Percentiles rank a stretch among this genome's conserved stretches.
Evolutionary conservation across 2,888 invertebrate species (phyloP).

Genomic region (Mactromeris polynyma): DNA sequence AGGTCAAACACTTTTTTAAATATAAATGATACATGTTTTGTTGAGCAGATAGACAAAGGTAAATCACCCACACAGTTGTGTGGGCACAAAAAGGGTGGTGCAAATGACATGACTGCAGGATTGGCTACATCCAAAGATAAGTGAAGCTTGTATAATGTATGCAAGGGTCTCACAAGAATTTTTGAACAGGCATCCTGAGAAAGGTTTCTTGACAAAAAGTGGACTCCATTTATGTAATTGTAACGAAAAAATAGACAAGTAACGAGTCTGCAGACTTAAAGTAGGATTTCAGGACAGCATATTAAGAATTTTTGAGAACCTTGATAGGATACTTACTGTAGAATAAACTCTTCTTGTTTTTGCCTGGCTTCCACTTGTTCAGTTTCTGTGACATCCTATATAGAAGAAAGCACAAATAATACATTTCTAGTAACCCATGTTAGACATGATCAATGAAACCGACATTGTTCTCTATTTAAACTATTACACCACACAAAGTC

Average conservation of each 20-base stretch:
- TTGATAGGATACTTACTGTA: slow-evolving; percentile 82
- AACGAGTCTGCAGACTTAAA: too few species aligned
- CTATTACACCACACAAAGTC: too few species aligned
- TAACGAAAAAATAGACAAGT: too few species aligned
- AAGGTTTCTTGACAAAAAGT: too few species aligned
- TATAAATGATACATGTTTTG: too few species aligned
- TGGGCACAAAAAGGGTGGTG: too few species aligned
- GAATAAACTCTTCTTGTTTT: slow-evolving; percentile 83
- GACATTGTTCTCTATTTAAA: neutral
- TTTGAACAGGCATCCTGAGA: neutral
- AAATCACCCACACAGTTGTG: too few species aligned
- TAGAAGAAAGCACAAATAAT: neutral
- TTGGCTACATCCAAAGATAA: neutral
- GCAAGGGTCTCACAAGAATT: neutral
- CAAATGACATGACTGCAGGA: neutral
- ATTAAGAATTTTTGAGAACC: too few species aligned
- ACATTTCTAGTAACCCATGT: neutral
- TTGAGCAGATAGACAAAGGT: too few species aligned
- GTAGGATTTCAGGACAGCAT: too few species aligned
- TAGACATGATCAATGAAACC: neutral
- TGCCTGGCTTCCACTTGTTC: slow-evolving; percentile 89
- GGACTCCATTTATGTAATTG: too few species aligned
- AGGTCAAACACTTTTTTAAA: too few species aligned
- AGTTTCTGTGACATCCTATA: slow-evolving; percentile 92
- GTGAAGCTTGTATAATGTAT: neutral